phyloP scores from a whole-genome alignment of 2,888 invertebrate species.

The Cremastinae sp. region DNA sequence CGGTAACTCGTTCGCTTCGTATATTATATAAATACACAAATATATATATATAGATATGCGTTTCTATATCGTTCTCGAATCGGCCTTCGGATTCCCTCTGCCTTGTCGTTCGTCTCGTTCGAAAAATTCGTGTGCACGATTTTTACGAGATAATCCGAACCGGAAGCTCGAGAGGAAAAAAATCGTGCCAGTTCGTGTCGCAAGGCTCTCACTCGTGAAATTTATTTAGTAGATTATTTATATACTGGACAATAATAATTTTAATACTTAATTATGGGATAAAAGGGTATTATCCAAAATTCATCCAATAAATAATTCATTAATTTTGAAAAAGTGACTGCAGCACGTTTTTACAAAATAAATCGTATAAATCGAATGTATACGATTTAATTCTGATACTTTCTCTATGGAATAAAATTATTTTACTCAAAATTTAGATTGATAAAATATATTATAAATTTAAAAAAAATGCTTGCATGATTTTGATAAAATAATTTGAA shows the following conservation, averaged over 20 bases:
- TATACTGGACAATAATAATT: too few relatives aligned
- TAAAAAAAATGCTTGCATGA: too few relatives aligned
- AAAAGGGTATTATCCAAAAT: too few relatives aligned
- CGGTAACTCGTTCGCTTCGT: constrained; percentile 56
- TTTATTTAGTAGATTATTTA: background rate
- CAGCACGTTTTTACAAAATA: too few relatives aligned
- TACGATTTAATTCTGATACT: too few relatives aligned
- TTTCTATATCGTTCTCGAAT: constrained; percentile 34
- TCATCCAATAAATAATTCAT: too few relatives aligned
- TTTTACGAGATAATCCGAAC: constrained; percentile 38
- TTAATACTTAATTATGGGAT: background rate
- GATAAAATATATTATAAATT: too few relatives aligned
- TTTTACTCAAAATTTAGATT: too few relatives aligned
- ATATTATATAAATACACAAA: constrained; percentile 35
- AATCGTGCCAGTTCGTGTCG: background rate
- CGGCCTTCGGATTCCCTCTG: constrained; percentile 45
- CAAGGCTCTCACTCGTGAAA: background rate
- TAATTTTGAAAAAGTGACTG: too few relatives aligned
- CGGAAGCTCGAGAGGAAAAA: constrained; percentile 41
- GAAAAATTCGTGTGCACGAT: constrained; percentile 32
- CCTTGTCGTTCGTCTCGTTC: constrained; percentile 39
- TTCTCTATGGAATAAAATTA: too few relatives aligned
- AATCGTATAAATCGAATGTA: too few relatives aligned
- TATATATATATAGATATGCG: constrained; percentile 25
- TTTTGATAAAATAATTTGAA: too few relatives aligned